These are phyloP conservation scores for Sander vitreus DNA, from an alignment of 2,113 vertebrate species.

Conservation along the genomic window DNA sequence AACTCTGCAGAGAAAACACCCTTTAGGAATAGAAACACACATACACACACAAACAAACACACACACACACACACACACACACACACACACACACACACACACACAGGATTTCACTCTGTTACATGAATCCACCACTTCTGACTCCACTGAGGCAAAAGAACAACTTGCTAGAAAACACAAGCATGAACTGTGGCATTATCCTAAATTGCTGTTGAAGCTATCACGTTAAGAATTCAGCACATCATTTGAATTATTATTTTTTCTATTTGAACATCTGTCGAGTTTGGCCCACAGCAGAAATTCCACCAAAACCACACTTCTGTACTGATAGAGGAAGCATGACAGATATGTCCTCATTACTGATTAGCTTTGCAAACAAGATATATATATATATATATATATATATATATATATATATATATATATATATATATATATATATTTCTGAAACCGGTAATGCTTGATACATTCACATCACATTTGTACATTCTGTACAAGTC, in stretches of 20 bases:
- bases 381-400: neutral
- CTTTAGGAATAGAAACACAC: conserved; percentile 33
- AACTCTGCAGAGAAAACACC: conserved; percentile 62
- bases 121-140: conserved; percentile 45
- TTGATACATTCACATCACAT: neutral
- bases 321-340: conserved; percentile 35
- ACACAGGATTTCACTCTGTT: conserved; percentile 43
- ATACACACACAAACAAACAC: conserved; percentile 24
- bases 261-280: conserved; percentile 46
- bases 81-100: conserved; percentile 41
- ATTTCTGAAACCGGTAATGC: neutral
- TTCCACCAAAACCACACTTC: conserved; percentile 55
- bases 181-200: conserved; percentile 16
- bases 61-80: conserved; percentile 35
- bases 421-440: neutral
- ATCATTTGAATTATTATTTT: conserved; percentile 32
- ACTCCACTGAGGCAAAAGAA: conserved; percentile 25
- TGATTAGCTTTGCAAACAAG: neutral
- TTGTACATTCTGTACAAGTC: neutral
- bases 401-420: neutral
- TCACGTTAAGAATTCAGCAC: conserved; percentile 7
- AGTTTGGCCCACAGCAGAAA: conserved; percentile 54
- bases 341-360: conserved; percentile 13
- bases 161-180: conserved; percentile 42
- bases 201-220: conserved; percentile 10